Conservation (phyloP, 2,888 invertebrate species). For the Xestia rhomboidea region DNA sequence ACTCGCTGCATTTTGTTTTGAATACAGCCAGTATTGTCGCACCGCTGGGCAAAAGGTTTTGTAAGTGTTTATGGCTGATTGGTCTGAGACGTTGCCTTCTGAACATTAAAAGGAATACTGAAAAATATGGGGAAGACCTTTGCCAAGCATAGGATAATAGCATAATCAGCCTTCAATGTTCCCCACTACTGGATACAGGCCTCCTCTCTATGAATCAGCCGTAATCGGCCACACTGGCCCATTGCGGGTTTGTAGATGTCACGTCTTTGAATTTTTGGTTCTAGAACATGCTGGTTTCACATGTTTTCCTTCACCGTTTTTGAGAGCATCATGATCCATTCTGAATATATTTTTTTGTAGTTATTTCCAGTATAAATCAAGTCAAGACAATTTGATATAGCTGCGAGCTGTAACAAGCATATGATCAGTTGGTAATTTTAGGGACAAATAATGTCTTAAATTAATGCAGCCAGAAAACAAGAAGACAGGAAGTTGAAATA, state of each 20-base stretch:
- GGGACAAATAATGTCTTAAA: not conserved
- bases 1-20: not conserved
- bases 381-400: not conserved
- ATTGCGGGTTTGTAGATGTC: not conserved
- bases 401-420: not conserved
- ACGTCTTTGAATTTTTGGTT: not conserved
- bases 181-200: not conserved
- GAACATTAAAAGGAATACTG: not conserved
- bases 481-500: not conserved
- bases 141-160: not conserved
- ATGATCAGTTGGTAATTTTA: not conserved
- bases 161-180: not conserved
- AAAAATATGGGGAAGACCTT: not conserved
- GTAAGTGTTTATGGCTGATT: not conserved
- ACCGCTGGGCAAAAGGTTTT: not conserved
- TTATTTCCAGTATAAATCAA: not conserved
- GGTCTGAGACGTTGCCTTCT: not conserved
- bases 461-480: not conserved
- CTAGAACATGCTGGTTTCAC: not conserved
- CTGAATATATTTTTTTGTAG: too few species aligned
- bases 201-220: not conserved
- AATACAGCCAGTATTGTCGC: not conserved
- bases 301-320: not conserved
- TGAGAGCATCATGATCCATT: not conserved
- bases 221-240: not conserved